Evolutionary conservation across 2,113 vertebrate genomes (phyloP).

Genomic region (Chitala chitala): DNA sequence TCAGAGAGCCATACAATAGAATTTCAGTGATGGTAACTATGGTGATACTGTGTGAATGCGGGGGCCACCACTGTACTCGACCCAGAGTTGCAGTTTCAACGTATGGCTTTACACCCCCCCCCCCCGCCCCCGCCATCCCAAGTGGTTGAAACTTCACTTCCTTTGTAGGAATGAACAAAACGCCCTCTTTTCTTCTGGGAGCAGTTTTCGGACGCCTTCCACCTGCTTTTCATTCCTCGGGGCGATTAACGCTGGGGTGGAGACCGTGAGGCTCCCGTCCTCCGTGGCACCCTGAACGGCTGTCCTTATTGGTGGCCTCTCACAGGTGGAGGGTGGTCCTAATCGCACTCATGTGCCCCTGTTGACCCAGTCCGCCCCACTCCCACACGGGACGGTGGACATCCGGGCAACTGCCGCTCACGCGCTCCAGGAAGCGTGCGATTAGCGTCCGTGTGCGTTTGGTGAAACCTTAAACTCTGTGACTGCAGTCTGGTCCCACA

Average conservation of each 20-base stretch:
- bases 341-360: neutral
- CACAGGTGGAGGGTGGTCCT: conserved; percentile 3
- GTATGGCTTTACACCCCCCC: neutral
- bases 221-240: conserved; percentile 12
- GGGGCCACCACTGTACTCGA: neutral
- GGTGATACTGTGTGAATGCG: neutral
- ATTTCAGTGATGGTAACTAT: neutral
- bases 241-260: conserved; percentile 13
- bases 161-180: neutral
- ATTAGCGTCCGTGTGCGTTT: conserved; percentile 9
- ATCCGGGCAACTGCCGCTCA: neutral
- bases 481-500: neutral
- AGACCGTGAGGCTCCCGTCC: neutral
- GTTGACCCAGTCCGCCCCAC: neutral
- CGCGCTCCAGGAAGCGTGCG: neutral
- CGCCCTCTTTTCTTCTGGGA: neutral
- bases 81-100: neutral
- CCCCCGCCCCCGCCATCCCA: neutral
- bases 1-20: neutral
- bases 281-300: neutral
- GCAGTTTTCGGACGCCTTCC: neutral
- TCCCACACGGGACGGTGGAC: neutral
- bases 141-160: conserved; percentile 4
- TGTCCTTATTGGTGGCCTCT: neutral
- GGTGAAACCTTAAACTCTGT: conserved; percentile 11